phyloP scores from a whole-genome alignment of 2,113 vertebrate genomes.

The Sakesphorus luctuosus region DNA sequence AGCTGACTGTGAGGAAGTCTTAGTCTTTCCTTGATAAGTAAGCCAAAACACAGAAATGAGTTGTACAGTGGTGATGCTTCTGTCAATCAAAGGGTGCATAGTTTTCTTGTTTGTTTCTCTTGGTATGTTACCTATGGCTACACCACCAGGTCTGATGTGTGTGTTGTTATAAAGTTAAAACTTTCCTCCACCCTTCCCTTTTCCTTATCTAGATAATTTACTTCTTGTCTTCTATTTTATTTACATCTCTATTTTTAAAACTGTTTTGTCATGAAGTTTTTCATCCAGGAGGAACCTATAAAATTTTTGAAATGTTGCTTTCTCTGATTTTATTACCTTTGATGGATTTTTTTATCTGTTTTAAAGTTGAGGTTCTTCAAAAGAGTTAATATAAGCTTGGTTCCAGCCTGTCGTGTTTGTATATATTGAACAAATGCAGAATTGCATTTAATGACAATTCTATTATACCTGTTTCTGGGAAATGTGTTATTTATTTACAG shows the following conservation, averaged over 20 bases:
- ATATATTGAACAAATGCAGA: conserved; percentile 65
- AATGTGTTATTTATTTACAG: conserved; percentile 46
- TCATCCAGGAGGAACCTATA: conserved; percentile 50
- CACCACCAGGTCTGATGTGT: not conserved
- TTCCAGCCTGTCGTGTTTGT: conserved; percentile 67
- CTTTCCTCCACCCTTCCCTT: not conserved
- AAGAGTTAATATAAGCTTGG: conserved; percentile 70
- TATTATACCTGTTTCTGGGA: conserved; percentile 57
- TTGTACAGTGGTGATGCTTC: not conserved
- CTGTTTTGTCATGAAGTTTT: conserved; percentile 49
- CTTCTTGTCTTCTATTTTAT: conserved; percentile 41
- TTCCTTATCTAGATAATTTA: not conserved
- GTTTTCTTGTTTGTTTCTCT: not conserved
- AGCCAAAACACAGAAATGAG: not conserved
- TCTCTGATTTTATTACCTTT: conserved; percentile 65
- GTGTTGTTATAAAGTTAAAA: not conserved
- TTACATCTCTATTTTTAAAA: conserved; percentile 40
- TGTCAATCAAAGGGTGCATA: not conserved
- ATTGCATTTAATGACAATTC: conserved; percentile 68
- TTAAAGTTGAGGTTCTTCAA: conserved; percentile 55
- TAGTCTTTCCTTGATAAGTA: not conserved
- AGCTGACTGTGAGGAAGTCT: not conserved
- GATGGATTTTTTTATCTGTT: conserved; percentile 64
- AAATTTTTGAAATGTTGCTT: conserved; percentile 46
- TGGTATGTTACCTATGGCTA: not conserved